phyloP scores from a whole-genome alignment of 2,797 vertebrate genomes.

The Hemitrygon akajei region DNA sequence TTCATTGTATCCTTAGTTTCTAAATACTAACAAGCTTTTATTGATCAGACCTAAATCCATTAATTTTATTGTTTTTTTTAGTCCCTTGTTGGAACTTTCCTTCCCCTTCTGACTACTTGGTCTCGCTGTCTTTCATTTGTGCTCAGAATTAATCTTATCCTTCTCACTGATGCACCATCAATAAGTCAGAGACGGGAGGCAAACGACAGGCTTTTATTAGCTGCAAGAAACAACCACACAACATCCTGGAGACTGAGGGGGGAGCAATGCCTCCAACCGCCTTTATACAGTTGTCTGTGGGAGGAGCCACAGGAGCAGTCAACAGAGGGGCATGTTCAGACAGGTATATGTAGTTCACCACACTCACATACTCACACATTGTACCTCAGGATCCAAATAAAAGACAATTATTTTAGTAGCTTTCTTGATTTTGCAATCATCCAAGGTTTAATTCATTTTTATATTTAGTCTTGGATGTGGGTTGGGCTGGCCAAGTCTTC shows the following conservation, averaged over 20 bases:
- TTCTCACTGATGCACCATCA: too few relatives aligned
- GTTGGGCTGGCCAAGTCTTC: not conserved
- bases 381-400: not conserved
- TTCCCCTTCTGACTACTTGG: not conserved
- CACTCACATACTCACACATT: not conserved
- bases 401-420: not conserved
- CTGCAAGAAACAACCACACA: too few relatives aligned
- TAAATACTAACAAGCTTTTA: not conserved
- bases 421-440: not conserved
- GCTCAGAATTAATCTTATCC: not conserved
- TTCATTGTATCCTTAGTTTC: not conserved
- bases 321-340: too few relatives aligned
- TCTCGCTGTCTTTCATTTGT: not conserved
- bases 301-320: too few relatives aligned
- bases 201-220: too few relatives aligned
- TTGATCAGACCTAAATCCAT: not conserved
- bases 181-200: too few relatives aligned
- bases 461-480: not conserved
- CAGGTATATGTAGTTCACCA: too few relatives aligned
- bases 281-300: too few relatives aligned
- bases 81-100: not conserved
- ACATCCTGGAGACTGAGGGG: too few relatives aligned
- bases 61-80: not conserved
- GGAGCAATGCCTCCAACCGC: too few relatives aligned
- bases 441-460: not conserved